Base-by-base conservation (phyloP, 2,797 vertebrate genomes). In the Anguilla pacifica region DNA sequence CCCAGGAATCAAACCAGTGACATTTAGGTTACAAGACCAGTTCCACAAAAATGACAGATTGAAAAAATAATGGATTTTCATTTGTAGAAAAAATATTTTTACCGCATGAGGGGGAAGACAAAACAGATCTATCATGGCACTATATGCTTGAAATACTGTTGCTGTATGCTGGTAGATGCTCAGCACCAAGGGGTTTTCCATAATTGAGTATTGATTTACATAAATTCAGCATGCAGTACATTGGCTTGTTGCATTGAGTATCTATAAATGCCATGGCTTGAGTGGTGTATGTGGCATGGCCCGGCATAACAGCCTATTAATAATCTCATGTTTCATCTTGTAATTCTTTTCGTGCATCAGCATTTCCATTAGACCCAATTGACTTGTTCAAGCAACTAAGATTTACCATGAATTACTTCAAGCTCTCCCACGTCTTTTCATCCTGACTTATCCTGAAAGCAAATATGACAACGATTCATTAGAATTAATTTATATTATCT, bases 201-300 rank as follows among this genome's bases (percentile, higher is more conserved):
- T 87, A 90, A 91, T 91, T 88, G 87, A 91, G 89, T 91, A 90
- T 91, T 90, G 89, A 92, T 92, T 90, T 89, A 90, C 72, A 87
- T 89, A 90, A 77, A 77, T 84, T 55, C 15, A 46, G n/a, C 77
- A 81, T 49, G 25, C 49, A 67, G 9, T 72, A 72, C 53, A 86
- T 85, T 51, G 67, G 53, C 61, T 72, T n/a, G n/a, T 46, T 25
- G 49, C 7, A 77, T 39, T 39, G 15, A 39, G 35, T 39, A 77
- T 39, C 72, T 39, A 39, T 77, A 22, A 22, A 77, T 39, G n/a
- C 35, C 61, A 25, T 72, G 55, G 31, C 49, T 64, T 77, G 61
- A 89, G 64, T 67, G 35, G 59, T 61, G 79, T 85, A 67, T 85
- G 57, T 13, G 17, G 39, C 19, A 28, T 57, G 81, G 59, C 46